phyloP scores from a whole-genome alignment of 2,888 invertebrate genomes.

The Scelioninae gen. 1 region DNA sequence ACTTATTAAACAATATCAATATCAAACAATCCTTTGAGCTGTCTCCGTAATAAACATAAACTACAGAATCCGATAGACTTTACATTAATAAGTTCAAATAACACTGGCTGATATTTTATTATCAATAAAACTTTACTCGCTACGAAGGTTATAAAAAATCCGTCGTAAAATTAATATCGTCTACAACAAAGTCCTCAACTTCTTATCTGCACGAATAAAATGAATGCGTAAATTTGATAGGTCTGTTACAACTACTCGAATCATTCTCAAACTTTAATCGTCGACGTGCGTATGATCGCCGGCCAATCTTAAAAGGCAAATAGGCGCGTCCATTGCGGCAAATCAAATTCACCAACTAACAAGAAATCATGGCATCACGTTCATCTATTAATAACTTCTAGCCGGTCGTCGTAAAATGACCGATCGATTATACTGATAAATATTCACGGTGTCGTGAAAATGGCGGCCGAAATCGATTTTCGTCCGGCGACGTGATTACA shows the following conservation, averaged over 20 bases:
- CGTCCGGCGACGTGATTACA: constrained; percentile 65
- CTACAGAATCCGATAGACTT: constrained; percentile 4
- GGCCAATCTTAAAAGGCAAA: too few relatives aligned
- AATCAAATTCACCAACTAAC: constrained; percentile 55
- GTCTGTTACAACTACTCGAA: background rate
- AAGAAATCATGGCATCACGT: constrained; percentile 55
- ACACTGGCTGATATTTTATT: constrained; percentile 9
- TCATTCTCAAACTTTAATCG: constrained; percentile 5
- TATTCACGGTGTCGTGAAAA: constrained; percentile 53
- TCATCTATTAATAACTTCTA: constrained; percentile 61
- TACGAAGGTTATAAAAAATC: constrained; percentile 2
- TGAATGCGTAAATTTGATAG: constrained; percentile 10
- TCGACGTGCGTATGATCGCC: too few relatives aligned
- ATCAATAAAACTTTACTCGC: constrained; percentile 17
- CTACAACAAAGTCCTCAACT: constrained; percentile 9
- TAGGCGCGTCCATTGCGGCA: constrained; percentile 25
- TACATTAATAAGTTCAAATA: constrained; percentile 18
- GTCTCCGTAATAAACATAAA: constrained; percentile 13
- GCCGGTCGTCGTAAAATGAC: constrained; percentile 44
- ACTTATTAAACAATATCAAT: too few relatives aligned
- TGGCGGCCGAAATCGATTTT: constrained; percentile 71
- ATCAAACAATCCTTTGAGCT: too few relatives aligned
- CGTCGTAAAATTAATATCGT: constrained; percentile 14
- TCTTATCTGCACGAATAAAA: constrained; percentile 7
- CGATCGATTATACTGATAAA: constrained; percentile 66